Percentiles rank a stretch among this genome's conserved stretches.
These are phyloP conservation scores for Daubentonia madagascariensis DNA, from an alignment of 2,113 vertebrate species.

Conservation along the genomic window DNA sequence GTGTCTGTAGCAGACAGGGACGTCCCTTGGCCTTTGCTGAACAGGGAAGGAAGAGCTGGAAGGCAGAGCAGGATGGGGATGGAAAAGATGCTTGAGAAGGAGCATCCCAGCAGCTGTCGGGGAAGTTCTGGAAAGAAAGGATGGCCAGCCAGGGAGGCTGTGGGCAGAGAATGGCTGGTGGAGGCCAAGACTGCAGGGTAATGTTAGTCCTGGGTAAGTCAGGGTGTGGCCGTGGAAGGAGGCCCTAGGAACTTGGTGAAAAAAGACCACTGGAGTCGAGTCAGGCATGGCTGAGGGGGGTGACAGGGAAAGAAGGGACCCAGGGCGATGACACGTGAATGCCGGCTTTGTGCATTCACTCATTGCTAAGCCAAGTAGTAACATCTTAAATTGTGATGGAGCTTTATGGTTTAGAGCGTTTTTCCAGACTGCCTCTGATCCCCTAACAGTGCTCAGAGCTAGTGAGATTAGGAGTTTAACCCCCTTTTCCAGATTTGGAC, in stretches of 20 bases:
- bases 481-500: not conserved
- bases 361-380: fast-evolving
- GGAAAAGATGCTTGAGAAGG: fast-evolving
- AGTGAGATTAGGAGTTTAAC: fast-evolving
- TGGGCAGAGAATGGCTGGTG: not conserved
- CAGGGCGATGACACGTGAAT: fast-evolving
- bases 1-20: fast-evolving
- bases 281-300: no score
- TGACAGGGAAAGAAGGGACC: not conserved
- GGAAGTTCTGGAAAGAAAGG: not conserved
- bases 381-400: fast-evolving
- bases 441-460: fast-evolving
- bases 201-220: not conserved
- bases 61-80: not conserved
- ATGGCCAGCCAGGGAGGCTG: fast-evolving
- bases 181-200: not conserved
- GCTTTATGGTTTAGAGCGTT: not conserved
- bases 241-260: not conserved
- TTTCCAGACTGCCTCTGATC: not conserved
- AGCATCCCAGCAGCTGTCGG: not conserved
- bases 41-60: not conserved
- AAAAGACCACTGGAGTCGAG: not conserved
- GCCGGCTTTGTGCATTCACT: fast-evolving
- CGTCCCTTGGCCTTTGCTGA: not conserved
- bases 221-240: not conserved